Conservation (phyloP, 2,888 invertebrate species). For the Oxycera nigricornis region DNA sequence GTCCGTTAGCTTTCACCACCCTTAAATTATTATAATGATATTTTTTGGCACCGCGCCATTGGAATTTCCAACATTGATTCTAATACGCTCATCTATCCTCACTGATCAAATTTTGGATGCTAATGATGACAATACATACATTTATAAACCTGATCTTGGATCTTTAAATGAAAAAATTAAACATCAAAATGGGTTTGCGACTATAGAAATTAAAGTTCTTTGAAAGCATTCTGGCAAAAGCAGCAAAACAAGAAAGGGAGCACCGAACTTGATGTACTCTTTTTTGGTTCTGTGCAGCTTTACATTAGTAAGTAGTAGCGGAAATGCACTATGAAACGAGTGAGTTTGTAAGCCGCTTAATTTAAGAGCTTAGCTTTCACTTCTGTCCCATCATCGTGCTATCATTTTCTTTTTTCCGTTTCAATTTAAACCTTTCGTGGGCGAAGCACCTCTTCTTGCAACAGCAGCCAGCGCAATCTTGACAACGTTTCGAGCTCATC, state of each 20-base stretch:
- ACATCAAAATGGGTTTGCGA: not conserved
- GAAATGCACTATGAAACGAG: constrained; percentile 42
- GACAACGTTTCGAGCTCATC: not conserved
- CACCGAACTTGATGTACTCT: not conserved
- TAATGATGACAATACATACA: not conserved
- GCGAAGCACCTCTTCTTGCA: not conserved
- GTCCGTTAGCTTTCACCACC: too few species aligned
- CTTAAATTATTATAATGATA: too few species aligned
- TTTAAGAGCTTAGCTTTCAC: constrained; percentile 41
- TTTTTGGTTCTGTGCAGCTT: not conserved
- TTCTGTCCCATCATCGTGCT: not conserved
- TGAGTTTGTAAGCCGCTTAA: constrained; percentile 45
- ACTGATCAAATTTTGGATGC: not conserved
- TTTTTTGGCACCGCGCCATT: too few species aligned
- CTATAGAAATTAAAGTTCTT: not conserved
- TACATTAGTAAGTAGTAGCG: not conserved
- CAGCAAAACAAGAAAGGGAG: not conserved
- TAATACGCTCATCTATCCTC: not conserved
- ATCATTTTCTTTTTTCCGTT: not conserved
- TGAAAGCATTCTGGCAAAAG: not conserved
- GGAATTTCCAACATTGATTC: too few species aligned
- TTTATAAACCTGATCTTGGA: not conserved
- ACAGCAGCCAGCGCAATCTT: not conserved
- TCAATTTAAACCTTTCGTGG: constrained; percentile 8
- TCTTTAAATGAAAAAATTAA: not conserved